Percentiles rank a stretch among this genome's conserved stretches.
phyloP scores from a whole-genome alignment of 2,113 vertebrate species.

The Emydura subglobosa region DNA sequence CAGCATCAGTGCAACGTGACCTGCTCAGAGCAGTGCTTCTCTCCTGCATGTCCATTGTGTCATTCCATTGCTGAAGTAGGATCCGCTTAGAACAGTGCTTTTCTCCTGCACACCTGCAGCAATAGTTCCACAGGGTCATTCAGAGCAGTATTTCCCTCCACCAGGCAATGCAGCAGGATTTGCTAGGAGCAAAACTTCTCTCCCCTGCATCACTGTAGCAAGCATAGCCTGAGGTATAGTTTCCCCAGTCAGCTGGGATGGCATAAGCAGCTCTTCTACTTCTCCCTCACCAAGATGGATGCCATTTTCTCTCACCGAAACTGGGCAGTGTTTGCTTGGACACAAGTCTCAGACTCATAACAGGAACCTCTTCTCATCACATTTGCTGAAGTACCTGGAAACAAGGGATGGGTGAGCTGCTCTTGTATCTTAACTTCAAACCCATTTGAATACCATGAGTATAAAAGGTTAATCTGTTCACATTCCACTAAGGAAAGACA shows the following conservation, averaged over 20 bases:
- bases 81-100: conserved; percentile 25
- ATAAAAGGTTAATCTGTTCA: conserved; percentile 24
- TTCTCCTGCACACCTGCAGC: neutral
- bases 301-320: neutral
- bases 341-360: conserved; percentile 19
- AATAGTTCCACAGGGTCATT: neutral
- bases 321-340: neutral
- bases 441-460: conserved; percentile 19
- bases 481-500: neutral
- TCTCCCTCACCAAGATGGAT: neutral
- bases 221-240: neutral
- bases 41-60: neutral
- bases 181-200: neutral
- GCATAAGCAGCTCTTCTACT: conserved; percentile 31
- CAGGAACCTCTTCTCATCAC: conserved; percentile 39
- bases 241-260: conserved; percentile 31
- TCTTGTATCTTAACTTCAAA: conserved; percentile 62
- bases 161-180: neutral
- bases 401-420: conserved; percentile 69
- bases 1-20: neutral
- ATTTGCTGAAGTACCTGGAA: conserved; percentile 55
- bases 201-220: neutral
- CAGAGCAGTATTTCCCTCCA: neutral
- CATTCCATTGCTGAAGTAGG: conserved; percentile 22
- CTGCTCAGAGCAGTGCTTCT: neutral